Evolutionary conservation across 2,797 vertebrate species (phyloP).

Genomic region (Australoheros facetus): DNA sequence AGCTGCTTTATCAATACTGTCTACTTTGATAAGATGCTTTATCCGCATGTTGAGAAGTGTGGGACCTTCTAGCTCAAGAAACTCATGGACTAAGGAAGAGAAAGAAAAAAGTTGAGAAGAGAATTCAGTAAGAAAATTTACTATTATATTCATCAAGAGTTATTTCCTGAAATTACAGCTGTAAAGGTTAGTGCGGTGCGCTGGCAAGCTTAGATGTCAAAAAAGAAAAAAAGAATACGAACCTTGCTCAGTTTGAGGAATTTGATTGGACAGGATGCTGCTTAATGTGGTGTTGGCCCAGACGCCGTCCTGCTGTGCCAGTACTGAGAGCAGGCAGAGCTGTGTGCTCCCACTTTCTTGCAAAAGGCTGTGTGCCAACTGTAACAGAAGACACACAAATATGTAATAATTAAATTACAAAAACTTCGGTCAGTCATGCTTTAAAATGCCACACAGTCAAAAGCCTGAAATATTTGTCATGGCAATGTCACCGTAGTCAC

Average conservation of each 20-base stretch:
- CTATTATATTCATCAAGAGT: slow-evolving; percentile 1
- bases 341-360: slow-evolving; percentile 92
- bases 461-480: not conserved
- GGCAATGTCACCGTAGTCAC: accelerated
- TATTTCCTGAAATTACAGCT: not conserved
- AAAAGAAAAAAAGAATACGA: slow-evolving; percentile 26
- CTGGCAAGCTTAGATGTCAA: not conserved
- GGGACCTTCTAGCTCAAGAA: slow-evolving; percentile 91
- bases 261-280: slow-evolving; percentile 90
- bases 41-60: slow-evolving; percentile 95
- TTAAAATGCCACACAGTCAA: not conserved
- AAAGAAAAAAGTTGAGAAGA: slow-evolving; percentile 38
- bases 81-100: slow-evolving; percentile 86
- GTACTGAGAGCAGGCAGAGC: slow-evolving; percentile 88
- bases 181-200: not conserved
- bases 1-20: slow-evolving; percentile 90
- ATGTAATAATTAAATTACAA: slow-evolving; percentile 12
- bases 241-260: slow-evolving; percentile 90
- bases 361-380: slow-evolving; percentile 94
- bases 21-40: slow-evolving; percentile 97
- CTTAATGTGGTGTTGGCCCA: slow-evolving; percentile 93
- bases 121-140: slow-evolving; percentile 56
- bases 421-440: slow-evolving; percentile 17
- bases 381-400: slow-evolving; percentile 52
- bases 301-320: slow-evolving; percentile 91